Percentiles rank a stretch among this genome's conserved stretches.
phyloP scores from a whole-genome alignment of 1,140 invertebrate species.

The Pachyrhynchus sulphureomaculatus region DNA sequence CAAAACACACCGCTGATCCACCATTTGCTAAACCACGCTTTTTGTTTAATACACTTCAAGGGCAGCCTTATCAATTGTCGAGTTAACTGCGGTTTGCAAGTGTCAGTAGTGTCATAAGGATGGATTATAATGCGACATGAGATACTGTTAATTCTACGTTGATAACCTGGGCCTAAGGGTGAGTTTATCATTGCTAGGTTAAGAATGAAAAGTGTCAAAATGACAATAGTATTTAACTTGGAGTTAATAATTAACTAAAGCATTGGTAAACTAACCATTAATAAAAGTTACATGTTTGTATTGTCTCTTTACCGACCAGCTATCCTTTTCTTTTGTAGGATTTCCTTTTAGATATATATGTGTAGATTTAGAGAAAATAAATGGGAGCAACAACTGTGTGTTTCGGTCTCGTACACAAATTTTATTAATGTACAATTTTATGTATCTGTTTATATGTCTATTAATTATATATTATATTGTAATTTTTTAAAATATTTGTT shows the following conservation, averaged over 20 bases:
- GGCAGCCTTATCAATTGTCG: too few relatives aligned
- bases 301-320: not conserved
- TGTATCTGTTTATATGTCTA: not conserved
- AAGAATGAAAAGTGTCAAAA: too few relatives aligned
- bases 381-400: conserved; percentile 53
- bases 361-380: conserved; percentile 8
- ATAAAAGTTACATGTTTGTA: conserved; percentile 1
- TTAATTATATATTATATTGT: not conserved
- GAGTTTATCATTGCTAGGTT: too few relatives aligned
- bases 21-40: conserved; percentile 20
- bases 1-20: conserved; percentile 36
- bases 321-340: conserved; percentile 1
- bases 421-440: not conserved
- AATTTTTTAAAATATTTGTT: too few relatives aligned
- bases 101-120: too few relatives aligned
- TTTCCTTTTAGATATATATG: conserved; percentile 2
- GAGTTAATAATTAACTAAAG: too few relatives aligned
- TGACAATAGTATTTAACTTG: too few relatives aligned
- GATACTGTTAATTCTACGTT: too few relatives aligned
- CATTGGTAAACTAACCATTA: too few relatives aligned
- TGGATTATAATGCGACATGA: too few relatives aligned
- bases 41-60: conserved; percentile 1
- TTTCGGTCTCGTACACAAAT: conserved; percentile 24
- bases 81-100: too few relatives aligned
- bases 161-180: too few relatives aligned